Conservation (phyloP, 2,113 vertebrate genomes). For the Columba janthina region DNA sequence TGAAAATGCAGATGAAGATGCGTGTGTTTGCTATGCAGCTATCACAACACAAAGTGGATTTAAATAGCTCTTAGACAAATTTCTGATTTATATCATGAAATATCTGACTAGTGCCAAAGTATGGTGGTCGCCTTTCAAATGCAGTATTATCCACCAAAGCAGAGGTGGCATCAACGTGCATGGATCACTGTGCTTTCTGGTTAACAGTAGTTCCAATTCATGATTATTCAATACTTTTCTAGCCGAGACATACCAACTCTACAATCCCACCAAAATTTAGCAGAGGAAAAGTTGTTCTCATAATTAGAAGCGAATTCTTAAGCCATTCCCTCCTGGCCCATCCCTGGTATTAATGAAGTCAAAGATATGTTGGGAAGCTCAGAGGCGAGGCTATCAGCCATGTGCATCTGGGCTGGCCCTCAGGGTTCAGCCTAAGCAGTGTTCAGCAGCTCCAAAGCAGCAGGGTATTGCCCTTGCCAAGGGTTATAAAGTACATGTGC, state of each 20-base stretch:
- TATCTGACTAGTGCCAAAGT: neutral
- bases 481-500: neutral
- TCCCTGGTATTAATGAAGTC: neutral
- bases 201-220: neutral
- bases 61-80: neutral
- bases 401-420: neutral
- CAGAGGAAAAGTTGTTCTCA: neutral
- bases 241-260: neutral
- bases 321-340: neutral
- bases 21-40: neutral
- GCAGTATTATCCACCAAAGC: neutral
- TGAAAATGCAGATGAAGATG: neutral
- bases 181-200: neutral
- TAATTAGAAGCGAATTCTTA: neutral
- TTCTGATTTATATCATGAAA: neutral
- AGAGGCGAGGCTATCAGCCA: neutral
- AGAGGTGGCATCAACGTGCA: neutral
- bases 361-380: neutral
- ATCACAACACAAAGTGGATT: neutral
- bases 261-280: neutral
- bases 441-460: neutral
- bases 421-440: neutral
- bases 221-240: neutral
- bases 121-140: neutral
- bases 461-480: neutral